Evolutionary conservation across 1,140 invertebrate genomes (phyloP).

Genomic region (Aphaenogaster rudis): DNA sequence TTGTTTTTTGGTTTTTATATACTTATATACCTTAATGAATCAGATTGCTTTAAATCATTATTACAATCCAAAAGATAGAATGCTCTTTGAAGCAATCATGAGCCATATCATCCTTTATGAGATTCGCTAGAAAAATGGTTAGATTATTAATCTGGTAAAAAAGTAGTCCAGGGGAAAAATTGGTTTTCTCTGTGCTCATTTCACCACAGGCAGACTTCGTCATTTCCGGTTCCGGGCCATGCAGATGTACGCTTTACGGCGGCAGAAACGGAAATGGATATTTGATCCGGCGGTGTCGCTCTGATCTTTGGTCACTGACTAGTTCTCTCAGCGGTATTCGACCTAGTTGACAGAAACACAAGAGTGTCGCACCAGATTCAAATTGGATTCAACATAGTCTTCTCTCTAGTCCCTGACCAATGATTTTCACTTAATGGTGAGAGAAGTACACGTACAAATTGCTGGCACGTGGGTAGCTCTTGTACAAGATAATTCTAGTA

Average conservation of each 20-base stretch:
- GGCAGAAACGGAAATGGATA: constrained; percentile 62
- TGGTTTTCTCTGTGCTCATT: too few species aligned
- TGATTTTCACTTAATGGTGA: constrained; percentile 35
- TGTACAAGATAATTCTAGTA: background rate
- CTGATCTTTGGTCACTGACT: constrained; percentile 27
- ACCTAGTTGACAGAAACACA: constrained; percentile 54
- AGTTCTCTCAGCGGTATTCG: constrained; percentile 32
- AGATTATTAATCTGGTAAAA: constrained; percentile 38
- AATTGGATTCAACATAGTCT: constrained; percentile 22
- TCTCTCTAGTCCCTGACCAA: background rate
- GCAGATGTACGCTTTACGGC: constrained; percentile 19
- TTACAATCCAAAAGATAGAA: background rate
- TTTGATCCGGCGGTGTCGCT: constrained; percentile 56
- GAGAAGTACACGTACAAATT: constrained; percentile 34
- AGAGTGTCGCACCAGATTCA: constrained; percentile 5
- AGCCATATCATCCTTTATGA: background rate
- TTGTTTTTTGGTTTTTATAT: background rate
- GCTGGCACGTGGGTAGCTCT: background rate
- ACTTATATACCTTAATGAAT: background rate
- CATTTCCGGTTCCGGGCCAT: constrained; percentile 12
- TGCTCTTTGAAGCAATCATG: background rate
- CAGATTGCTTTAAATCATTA: background rate
- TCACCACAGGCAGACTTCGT: background rate
- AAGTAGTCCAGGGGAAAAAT: background rate
- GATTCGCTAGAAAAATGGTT: background rate